These are phyloP conservation scores for Eucidaris tribuloides DNA, from an alignment of 35 echinoderm and acorn worm genomes.

Conservation along the genomic window DNA sequence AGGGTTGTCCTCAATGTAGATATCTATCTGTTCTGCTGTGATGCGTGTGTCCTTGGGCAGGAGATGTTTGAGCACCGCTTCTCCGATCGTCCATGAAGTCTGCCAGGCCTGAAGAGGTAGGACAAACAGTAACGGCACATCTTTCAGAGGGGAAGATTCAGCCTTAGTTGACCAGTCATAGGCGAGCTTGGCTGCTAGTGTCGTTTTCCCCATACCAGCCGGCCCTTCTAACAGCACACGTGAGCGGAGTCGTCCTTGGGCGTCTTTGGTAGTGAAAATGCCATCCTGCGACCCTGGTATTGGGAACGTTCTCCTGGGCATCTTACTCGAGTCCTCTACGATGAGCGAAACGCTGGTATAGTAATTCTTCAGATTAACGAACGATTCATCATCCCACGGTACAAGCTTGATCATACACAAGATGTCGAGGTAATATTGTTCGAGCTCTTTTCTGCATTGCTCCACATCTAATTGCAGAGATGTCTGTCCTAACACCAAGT, in stretches of 20 bases:
- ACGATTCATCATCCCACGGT: constrained; percentile 4
- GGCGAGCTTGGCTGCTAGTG: constrained; percentile 30
- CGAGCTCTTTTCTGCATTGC: neutral
- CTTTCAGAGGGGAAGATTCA: neutral
- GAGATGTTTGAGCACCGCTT: constrained; percentile 30
- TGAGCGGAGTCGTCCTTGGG: neutral
- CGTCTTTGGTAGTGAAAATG: neutral
- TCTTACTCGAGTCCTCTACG: neutral
- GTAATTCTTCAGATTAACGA: neutral
- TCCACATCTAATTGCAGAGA: neutral
- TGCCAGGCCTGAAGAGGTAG: constrained; percentile 15
- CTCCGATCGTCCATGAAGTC: neutral
- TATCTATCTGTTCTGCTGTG: neutral
- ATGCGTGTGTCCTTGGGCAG: constrained; percentile 20
- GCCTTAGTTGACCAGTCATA: constrained; percentile 32
- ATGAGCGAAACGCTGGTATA: neutral
- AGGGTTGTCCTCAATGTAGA: constrained; percentile 19
- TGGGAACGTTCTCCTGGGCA: neutral
- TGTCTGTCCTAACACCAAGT: too few species aligned
- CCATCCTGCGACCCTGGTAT: neutral
- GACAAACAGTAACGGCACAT: constrained; percentile 14
- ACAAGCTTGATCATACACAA: constrained; percentile 3
- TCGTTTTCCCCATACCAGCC: constrained; percentile 41
- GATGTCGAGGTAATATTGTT: neutral
- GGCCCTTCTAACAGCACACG: constrained; percentile 5